Evolutionary conservation across 2,113 vertebrate species (phyloP).

Genomic region (Callaeas wilsoni): DNA sequence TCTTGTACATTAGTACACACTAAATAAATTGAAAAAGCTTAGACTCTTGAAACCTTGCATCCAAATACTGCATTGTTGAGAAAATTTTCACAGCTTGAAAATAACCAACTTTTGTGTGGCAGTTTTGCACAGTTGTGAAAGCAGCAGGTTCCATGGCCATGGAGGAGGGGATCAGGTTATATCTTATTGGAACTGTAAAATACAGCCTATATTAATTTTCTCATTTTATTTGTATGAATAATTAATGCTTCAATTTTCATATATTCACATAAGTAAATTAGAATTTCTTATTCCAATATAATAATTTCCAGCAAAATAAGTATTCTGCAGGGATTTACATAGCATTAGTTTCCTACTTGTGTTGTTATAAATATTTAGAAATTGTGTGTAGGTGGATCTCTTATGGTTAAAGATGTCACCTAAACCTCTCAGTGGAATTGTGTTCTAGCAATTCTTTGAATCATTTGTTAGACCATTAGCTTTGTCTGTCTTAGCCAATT

Average conservation of each 20-base stretch:
- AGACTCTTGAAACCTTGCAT: not conserved
- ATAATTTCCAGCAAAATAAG: conserved; percentile 34
- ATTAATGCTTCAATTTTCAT: conserved; percentile 58
- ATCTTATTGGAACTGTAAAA: not conserved
- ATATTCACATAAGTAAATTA: conserved; percentile 6
- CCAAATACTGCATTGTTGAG: not conserved
- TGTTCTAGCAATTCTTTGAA: conserved; percentile 36
- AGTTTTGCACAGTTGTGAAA: not conserved
- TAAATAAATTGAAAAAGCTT: not conserved
- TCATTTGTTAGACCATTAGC: conserved; percentile 28
- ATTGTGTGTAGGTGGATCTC: not conserved
- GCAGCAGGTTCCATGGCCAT: not conserved
- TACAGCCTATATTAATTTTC: not conserved
- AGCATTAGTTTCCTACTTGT: conserved; percentile 22
- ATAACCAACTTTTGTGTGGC: not conserved
- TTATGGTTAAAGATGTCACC: conserved; percentile 6
- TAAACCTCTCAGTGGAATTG: not conserved
- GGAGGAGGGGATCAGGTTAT: not conserved
- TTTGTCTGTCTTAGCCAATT: conserved; percentile 17
- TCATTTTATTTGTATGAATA: conserved; percentile 40
- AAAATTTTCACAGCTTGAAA: not conserved
- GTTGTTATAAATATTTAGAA: conserved; percentile 52
- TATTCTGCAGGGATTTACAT: conserved; percentile 41
- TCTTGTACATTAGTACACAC: not conserved
- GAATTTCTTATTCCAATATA: conserved; percentile 22